These are phyloP conservation scores for Rhodinocichla rosea DNA, from an alignment of 2,113 vertebrate genomes.

Conservation along the genomic window DNA sequence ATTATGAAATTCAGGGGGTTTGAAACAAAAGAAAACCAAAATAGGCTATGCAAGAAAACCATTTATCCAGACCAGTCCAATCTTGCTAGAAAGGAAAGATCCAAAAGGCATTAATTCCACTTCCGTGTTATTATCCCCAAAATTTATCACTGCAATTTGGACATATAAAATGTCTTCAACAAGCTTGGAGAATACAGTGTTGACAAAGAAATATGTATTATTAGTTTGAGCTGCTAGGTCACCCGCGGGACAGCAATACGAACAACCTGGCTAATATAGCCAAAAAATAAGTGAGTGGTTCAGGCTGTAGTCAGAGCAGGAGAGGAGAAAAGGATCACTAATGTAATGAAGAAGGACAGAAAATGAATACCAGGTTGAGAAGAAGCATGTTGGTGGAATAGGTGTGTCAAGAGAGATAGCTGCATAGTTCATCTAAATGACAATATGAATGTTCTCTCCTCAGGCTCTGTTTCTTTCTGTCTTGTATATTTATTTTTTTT, in stretches of 20 bases:
- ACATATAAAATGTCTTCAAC: slow-evolving; percentile 36
- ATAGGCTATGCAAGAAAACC: not conserved
- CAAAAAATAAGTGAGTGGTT: not conserved
- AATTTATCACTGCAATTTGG: slow-evolving; percentile 38
- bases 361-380: slow-evolving; percentile 53
- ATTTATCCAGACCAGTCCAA: not conserved
- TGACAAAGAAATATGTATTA: slow-evolving; percentile 50
- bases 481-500: slow-evolving; percentile 19
- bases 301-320: not conserved
- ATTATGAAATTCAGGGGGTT: not conserved
- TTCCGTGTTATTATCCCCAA: slow-evolving; percentile 32
- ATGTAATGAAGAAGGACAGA: slow-evolving; percentile 55
- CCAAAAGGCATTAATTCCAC: slow-evolving; percentile 39
- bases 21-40: not conserved
- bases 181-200: slow-evolving; percentile 4
- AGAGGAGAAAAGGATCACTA: not conserved
- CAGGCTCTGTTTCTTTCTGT: slow-evolving; percentile 30
- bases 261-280: slow-evolving; percentile 35
- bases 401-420: slow-evolving; percentile 54
- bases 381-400: slow-evolving; percentile 43
- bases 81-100: slow-evolving; percentile 31
- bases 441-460: slow-evolving; percentile 44
- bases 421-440: slow-evolving; percentile 54
- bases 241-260: not conserved
- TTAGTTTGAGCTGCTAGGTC: slow-evolving; percentile 32